A percentile compares a stretch with the other conserved stretches of the same genome.
These are phyloP conservation scores for Mellivora capensis DNA, from an alignment of 2,113 vertebrate species.

Conservation along the genomic window DNA sequence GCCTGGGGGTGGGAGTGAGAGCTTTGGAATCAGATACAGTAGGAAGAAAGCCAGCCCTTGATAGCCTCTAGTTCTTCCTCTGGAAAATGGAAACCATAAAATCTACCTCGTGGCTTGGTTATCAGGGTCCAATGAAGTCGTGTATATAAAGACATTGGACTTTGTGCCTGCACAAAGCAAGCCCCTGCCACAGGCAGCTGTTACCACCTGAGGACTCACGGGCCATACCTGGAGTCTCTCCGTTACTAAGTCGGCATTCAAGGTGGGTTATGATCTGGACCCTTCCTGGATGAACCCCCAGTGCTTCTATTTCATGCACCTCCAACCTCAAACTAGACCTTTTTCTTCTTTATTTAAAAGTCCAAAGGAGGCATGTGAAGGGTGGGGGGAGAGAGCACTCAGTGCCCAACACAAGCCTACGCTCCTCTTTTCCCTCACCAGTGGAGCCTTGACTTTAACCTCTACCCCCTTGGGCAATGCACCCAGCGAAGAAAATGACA, in stretches of 20 bases:
- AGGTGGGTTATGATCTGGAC: not conserved
- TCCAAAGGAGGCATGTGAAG: not conserved
- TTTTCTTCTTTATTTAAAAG: not conserved
- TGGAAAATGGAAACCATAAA: not conserved
- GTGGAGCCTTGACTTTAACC: not conserved
- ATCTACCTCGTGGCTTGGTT: not conserved
- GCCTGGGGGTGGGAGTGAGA: not conserved
- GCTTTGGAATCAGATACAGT: not conserved
- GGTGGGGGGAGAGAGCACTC: not conserved
- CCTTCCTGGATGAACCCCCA: not conserved
- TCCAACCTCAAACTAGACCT: not conserved
- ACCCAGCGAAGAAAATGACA: not conserved
- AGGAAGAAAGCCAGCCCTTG: not conserved
- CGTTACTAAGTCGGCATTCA: not conserved
- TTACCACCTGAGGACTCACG: not conserved
- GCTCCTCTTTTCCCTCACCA: not conserved
- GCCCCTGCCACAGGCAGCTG: not conserved
- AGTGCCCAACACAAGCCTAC: not conserved
- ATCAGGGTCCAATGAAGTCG: not conserved
- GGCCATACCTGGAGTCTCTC: not conserved
- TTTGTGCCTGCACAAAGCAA: not conserved
- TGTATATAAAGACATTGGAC: not conserved
- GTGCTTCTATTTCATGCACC: not conserved
- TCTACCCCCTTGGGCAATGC: not conserved
- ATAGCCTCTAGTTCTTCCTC: not conserved